Base-by-base conservation (phyloP, 2,113 vertebrate genomes). In the Motacilla alba region DNA sequence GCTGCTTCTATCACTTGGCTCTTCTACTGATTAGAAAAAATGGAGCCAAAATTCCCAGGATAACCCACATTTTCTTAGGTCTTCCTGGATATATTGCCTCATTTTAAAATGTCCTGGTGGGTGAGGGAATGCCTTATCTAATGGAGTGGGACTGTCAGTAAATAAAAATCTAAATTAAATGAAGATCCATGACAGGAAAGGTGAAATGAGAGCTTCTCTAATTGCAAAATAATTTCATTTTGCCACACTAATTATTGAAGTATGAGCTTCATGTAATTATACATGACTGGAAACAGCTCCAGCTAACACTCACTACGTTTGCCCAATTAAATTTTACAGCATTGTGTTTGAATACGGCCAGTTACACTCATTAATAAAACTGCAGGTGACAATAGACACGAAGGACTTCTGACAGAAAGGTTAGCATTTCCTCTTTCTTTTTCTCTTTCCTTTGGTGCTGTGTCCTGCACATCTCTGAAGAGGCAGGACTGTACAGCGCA, bases 191-290 rank as follows among this genome's bases (percentile, higher is more conserved):
- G 87, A 82, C 50, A 82, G 72, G 73, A 89, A 77, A 94, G 68
- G 83, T 96, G 89, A 93, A 96, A 88, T 31, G 37, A 89, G 50
- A 91, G 39, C 63, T 78, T 90, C 74, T 88, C 69, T 93, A 96
- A 93, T 90, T 96, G 43, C 80, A 91, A 92, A 93, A 76, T 92
- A 59, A 86, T 94, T 94, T 90, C 15, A 84, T 96, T 94, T 96
- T 93, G 53, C 47, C 37, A 70, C 70, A 31, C n/a, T 94, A 90
- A 93, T 92, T 91, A 94, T 70, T 94, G 89, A 95, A 92, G 43
- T 63, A 79, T 87, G 86, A 94, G 35, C 39, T 91, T 93, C 67
- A 70, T 66, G 72, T 78, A 94, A 95, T 96, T 95, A 94, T 84
- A 90, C 41, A 69, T 96, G 87, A 87, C 91, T 81, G 56, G 74